Evolutionary conservation across 2,888 invertebrate genomes (phyloP).

Genomic region (Agrochola circellaris): DNA sequence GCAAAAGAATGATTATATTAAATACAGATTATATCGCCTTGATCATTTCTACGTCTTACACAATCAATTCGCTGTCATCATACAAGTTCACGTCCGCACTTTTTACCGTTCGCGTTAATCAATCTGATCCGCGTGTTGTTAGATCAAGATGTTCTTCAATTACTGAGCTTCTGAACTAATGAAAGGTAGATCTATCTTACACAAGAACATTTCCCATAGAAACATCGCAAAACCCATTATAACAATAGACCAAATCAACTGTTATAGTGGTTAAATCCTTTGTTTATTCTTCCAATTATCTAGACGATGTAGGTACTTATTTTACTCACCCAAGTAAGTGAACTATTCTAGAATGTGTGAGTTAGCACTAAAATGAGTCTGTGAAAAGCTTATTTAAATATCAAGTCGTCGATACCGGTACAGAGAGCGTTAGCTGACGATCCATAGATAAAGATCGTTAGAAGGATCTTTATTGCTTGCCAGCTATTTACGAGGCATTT

Average conservation of each 20-base stretch:
- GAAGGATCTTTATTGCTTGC: slow-evolving; percentile 59
- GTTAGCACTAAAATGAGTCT: slow-evolving; percentile 42
- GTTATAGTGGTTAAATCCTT: slow-evolving; percentile 34
- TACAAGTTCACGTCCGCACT: slow-evolving; percentile 30
- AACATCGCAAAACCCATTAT: slow-evolving; percentile 64
- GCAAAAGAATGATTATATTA: not conserved
- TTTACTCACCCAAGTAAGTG: slow-evolving; percentile 8
- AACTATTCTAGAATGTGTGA: slow-evolving; percentile 37
- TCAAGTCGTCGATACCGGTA: slow-evolving; percentile 51
- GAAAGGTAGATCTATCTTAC: slow-evolving; percentile 57
- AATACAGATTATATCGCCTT: not conserved
- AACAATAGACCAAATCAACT: slow-evolving; percentile 68
- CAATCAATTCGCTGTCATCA: slow-evolving; percentile 21
- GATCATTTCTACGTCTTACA: slow-evolving; percentile 11
- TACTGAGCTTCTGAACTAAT: slow-evolving; percentile 60
- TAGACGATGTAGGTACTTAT: slow-evolving; percentile 23
- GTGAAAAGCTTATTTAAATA: slow-evolving; percentile 67
- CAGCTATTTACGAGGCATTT: slow-evolving; percentile 53
- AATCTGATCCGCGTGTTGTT: slow-evolving; percentile 51
- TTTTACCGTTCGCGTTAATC: slow-evolving; percentile 51
- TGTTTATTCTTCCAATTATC: slow-evolving; percentile 50
- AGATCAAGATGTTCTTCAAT: slow-evolving; percentile 57
- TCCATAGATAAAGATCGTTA: slow-evolving; percentile 61
- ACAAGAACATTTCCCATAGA: slow-evolving; percentile 70
- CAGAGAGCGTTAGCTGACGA: slow-evolving; percentile 48